Evolutionary conservation across 2,888 invertebrate genomes (phyloP).

Genomic region (Glyphotaelius pellucidus): DNA sequence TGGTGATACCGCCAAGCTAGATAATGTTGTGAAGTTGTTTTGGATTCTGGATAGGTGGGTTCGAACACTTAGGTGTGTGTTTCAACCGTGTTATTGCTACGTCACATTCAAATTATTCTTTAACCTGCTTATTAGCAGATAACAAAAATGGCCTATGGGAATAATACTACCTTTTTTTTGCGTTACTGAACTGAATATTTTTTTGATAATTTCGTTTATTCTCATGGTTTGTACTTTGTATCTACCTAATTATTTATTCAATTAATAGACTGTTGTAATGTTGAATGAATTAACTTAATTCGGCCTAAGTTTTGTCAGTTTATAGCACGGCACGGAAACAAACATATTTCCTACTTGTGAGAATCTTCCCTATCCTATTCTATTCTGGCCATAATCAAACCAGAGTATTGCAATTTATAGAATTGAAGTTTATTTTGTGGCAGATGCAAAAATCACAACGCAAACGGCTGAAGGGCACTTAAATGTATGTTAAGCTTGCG

Average conservation of each 20-base stretch:
- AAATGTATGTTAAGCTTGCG: not conserved
- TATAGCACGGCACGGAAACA: not conserved
- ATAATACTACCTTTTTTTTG: not conserved
- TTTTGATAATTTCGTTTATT: not conserved
- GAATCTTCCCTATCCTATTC: not conserved
- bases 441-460: not conserved
- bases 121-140: not conserved
- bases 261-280: not conserved
- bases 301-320: not conserved
- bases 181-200: not conserved
- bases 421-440: not conserved
- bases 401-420: not conserved
- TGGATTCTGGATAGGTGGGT: not conserved
- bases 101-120: not conserved
- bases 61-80: not conserved
- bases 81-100: not conserved
- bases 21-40: constrained; percentile 1
- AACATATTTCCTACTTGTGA: not conserved
- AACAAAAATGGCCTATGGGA: not conserved
- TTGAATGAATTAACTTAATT: not conserved
- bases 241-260: not conserved
- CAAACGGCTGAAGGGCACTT: not conserved
- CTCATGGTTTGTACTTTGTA: not conserved
- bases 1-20: constrained; percentile 30
- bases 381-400: not conserved